phyloP scores from a whole-genome alignment of 2,888 invertebrate genomes.

The Epinotia nisella region DNA sequence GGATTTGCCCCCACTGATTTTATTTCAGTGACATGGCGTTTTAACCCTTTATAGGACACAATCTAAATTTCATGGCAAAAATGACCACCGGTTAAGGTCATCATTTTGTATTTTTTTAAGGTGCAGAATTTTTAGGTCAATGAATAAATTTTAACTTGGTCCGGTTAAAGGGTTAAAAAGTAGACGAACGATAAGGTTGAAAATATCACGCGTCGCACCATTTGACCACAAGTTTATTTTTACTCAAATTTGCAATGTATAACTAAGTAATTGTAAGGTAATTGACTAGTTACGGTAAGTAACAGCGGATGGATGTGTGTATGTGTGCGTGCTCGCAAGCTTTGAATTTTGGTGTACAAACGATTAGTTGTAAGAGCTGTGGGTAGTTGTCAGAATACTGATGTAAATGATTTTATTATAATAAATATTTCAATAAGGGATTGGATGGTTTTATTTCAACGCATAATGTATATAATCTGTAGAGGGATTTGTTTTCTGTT shows the following conservation, averaged over 20 bases:
- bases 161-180: too few relatives aligned
- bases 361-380: slow-evolving; percentile 57
- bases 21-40: neutral
- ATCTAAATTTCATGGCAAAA: too few relatives aligned
- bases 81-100: too few relatives aligned
- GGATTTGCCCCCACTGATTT: too few relatives aligned
- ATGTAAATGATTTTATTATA: slow-evolving; percentile 47
- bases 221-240: slow-evolving; percentile 1
- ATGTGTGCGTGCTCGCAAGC: slow-evolving; percentile 50
- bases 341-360: slow-evolving; percentile 63
- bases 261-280: slow-evolving; percentile 50
- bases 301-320: slow-evolving; percentile 46
- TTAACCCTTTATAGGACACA: neutral
- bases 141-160: too few relatives aligned
- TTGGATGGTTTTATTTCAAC: slow-evolving; percentile 22
- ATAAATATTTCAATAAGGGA: slow-evolving; percentile 42
- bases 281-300: slow-evolving; percentile 56
- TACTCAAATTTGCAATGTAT: slow-evolving; percentile 47
- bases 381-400: slow-evolving; percentile 54
- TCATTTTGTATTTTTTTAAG: too few relatives aligned
- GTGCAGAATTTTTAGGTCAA: too few relatives aligned
- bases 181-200: neutral
- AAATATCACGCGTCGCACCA: neutral
- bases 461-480: neutral
- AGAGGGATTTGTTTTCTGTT: too few relatives aligned